Conservation (phyloP, 1,140 invertebrate species). For the Ruditapes philippinarum region DNA sequence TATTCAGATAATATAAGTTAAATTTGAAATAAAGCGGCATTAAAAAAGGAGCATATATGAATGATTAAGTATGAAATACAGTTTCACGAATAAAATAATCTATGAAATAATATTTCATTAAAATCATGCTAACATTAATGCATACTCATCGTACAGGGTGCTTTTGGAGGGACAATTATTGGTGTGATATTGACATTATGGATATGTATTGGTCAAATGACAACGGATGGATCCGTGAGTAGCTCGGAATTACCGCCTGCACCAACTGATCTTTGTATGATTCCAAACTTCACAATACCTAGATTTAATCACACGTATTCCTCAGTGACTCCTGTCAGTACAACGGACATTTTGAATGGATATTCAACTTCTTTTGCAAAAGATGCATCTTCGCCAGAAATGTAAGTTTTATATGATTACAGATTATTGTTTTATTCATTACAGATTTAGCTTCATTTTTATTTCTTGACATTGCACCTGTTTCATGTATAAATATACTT, state of each 20-base stretch:
- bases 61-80: too few relatives aligned
- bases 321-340: background rate
- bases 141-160: too few relatives aligned
- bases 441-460: too few relatives aligned
- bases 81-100: too few relatives aligned
- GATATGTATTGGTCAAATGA: constrained; percentile 53
- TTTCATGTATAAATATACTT: too few relatives aligned
- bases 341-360: background rate
- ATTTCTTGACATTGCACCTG: too few relatives aligned
- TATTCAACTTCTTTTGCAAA: background rate
- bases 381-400: background rate
- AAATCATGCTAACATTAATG: too few relatives aligned
- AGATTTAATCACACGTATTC: background rate
- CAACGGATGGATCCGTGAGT: constrained; percentile 7
- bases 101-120: too few relatives aligned
- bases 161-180: background rate
- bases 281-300: background rate
- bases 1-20: too few relatives aligned
- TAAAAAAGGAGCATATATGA: too few relatives aligned
- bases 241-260: constrained; percentile 11
- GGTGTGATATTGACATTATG: constrained; percentile 26
- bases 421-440: too few relatives aligned
- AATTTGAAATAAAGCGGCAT: too few relatives aligned
- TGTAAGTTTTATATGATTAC: background rate
- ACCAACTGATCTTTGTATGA: background rate